Evolutionary conservation across 2,797 vertebrate species (phyloP), one percentile per base, ranked within the genome.

Genomic region (Molothrus ater): DNA sequence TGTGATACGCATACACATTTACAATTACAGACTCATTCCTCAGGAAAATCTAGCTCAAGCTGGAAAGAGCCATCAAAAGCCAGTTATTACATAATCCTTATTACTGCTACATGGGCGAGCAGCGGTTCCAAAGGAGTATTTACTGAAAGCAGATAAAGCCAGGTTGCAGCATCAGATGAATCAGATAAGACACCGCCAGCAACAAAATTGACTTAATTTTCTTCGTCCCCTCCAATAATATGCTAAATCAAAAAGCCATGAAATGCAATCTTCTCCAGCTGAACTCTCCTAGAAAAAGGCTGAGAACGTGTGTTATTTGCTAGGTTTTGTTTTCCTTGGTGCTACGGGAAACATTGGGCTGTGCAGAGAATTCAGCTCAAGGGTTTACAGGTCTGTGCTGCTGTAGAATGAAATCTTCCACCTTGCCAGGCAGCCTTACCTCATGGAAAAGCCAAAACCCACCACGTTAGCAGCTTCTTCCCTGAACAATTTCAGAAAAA

Each of bases 51-150:
- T 28, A 90, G 95, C 85, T 96, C 94, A 93, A 31, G 66, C 87
- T 91, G 88, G 84, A 96, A 94, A 95, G 79, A 96, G 75, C 76
- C 92, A 94, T 90, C 93, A 96, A 78, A 94, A 94, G 76, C 57
- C 91, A 89, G 79, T 94, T 93, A 92, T 96, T 95, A 90, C 81
- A 96, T 93, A 96, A 96, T 76, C 92, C 80, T 83, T 43, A 83
- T 97, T 96, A 94, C 73, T 94, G 90, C 88, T 82, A 64, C 95
- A 94, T 38, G 90, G 84, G 47, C 2, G 4, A 96, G 75, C 87
- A 93, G 85, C 15, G 5, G 59, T 70, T 86, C 75, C 90, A 90
- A 84, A 90, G 85, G 60, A 92, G 48, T 74, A 82, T 90, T 95
- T 93, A 94, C 61, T 60, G 60, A 92, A 88, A 88, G 90, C 73